These are phyloP conservation scores for Amphiprion percula DNA, from an alignment of 2,113 vertebrate genomes.

Conservation along the genomic window DNA sequence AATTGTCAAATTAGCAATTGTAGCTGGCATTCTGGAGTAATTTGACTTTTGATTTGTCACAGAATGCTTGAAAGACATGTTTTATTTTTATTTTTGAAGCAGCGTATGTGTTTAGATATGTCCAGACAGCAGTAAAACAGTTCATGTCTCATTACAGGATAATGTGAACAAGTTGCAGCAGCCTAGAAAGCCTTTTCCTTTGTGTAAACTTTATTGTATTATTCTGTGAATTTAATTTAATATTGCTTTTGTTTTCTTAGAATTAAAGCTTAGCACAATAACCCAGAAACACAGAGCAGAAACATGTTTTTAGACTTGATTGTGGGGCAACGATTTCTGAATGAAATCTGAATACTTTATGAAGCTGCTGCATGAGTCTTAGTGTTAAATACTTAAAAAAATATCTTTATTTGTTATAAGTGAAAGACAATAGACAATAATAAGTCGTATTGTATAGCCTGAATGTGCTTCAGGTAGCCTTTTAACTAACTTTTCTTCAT, in stretches of 20 bases:
- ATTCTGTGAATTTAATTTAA: not conserved
- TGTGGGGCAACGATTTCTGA: too few relatives aligned
- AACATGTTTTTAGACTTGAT: too few relatives aligned
- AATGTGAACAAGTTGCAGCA: not conserved
- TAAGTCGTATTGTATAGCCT: not conserved
- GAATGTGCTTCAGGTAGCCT: too few relatives aligned
- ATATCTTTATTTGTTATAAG: too few relatives aligned
- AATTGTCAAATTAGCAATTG: not conserved
- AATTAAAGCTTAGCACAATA: too few relatives aligned
- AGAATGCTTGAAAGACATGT: not conserved
- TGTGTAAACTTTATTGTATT: not conserved
- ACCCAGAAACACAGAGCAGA: too few relatives aligned
- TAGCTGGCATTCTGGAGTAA: not conserved
- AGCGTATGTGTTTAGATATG: not conserved
- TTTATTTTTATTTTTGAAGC: not conserved
- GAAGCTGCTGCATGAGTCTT: not conserved
- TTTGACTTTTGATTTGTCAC: not conserved
- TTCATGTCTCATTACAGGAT: not conserved
- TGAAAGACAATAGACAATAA: too few relatives aligned
- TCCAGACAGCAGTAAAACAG: not conserved
- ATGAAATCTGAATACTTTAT: too few relatives aligned
- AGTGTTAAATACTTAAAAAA: not conserved
- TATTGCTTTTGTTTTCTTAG: not conserved
- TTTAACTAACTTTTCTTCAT: not conserved
- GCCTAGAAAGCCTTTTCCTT: not conserved